Evolutionary conservation across 1,140 invertebrate genomes (phyloP).

Genomic region (Macrotrachela quadricornifera): DNA sequence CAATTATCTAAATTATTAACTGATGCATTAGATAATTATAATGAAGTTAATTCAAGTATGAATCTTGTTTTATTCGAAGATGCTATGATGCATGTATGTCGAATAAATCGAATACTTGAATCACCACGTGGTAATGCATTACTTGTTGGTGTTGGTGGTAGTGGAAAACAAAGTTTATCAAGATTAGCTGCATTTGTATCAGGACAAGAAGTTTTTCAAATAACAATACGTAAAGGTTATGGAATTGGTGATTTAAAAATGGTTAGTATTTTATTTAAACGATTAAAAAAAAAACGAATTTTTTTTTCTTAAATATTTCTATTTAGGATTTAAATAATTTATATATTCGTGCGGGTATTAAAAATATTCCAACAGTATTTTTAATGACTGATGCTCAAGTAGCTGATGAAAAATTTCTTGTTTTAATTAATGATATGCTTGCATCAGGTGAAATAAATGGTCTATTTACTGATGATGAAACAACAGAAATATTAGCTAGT

Average conservation of each 20-base stretch:
- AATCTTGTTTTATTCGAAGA: not conserved
- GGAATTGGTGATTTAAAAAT: slow-evolving; percentile 64
- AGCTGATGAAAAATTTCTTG: not conserved
- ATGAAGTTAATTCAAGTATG: not conserved
- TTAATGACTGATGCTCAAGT: not conserved
- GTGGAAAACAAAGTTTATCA: not conserved
- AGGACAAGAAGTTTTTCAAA: not conserved
- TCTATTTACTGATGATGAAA: not conserved
- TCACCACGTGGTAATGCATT: not conserved
- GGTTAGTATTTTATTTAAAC: not conserved
- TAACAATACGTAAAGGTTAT: slow-evolving; percentile 32
- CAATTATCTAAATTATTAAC: not conserved
- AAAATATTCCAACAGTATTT: not conserved
- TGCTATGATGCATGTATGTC: not conserved
- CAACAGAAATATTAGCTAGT: not conserved
- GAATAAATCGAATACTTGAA: not conserved
- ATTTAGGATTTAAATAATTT: not conserved
- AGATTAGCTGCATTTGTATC: not conserved
- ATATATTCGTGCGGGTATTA: not conserved
- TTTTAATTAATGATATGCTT: not conserved
- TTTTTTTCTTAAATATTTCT: not conserved
- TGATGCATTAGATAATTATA: not conserved
- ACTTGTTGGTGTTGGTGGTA: not conserved
- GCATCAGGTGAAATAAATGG: not conserved
- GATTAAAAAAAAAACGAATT: too few species aligned